phyloP scores from a whole-genome alignment of 1,140 invertebrate species.

The Diprion similis region DNA sequence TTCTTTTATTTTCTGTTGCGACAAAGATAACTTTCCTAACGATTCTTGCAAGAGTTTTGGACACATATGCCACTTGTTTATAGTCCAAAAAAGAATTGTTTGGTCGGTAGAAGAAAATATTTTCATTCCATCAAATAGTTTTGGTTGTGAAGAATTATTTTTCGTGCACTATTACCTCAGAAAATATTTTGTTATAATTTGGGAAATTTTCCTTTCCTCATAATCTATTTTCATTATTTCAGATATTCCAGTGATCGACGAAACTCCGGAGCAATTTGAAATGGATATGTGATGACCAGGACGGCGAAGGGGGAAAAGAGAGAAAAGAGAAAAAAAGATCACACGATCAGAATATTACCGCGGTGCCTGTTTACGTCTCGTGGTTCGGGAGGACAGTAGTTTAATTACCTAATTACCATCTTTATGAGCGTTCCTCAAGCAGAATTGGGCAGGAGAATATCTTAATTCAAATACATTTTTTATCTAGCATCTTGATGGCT shows the following conservation, averaged over 20 bases:
- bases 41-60: too few relatives aligned
- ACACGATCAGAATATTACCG: slow-evolving; percentile 27
- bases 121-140: neutral
- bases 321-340: slow-evolving; percentile 4
- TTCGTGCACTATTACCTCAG: neutral
- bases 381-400: too few relatives aligned
- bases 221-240: slow-evolving; percentile 18
- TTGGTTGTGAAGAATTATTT: neutral
- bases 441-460: too few relatives aligned
- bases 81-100: neutral
- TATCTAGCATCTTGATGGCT: too few relatives aligned
- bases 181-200: neutral
- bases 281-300: slow-evolving; percentile 50
- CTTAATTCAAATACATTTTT: too few relatives aligned
- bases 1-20: too few relatives aligned
- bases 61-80: too few relatives aligned
- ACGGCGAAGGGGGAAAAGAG: neutral
- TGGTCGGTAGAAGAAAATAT: neutral
- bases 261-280: slow-evolving; percentile 48
- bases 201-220: neutral
- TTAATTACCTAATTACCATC: too few relatives aligned
- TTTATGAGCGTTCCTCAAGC: too few relatives aligned
- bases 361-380: slow-evolving; percentile 32
- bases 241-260: slow-evolving; percentile 46
- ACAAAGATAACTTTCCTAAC: too few relatives aligned